Base-by-base conservation (phyloP, 2,113 vertebrate species). In the Rafetus swinhoei region DNA sequence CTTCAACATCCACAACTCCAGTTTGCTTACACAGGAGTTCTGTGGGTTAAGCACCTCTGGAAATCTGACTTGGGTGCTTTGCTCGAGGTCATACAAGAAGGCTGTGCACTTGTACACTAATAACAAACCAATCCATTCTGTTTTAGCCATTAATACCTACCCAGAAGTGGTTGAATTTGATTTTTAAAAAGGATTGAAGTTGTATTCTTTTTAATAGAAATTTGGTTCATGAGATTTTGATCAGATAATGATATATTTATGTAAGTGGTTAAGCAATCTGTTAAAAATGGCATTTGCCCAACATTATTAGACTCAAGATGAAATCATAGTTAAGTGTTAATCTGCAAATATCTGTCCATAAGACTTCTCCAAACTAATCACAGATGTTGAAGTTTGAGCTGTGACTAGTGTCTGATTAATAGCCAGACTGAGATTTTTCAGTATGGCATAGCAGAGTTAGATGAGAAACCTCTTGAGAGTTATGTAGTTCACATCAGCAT, bases 301-400 rank as follows among this genome's bases (percentile, higher is more conserved):
- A 25, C 53, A 2, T 15, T 83, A 11, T 87, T 81, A 45, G 27
- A 9, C 83, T 16, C 62, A 39, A 94, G 35, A 80, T 90, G 79
- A 89, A 50, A 69, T 69, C 62, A 62, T 62, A 69, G 32, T 69
- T 4, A 4, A 0, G 2, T 18, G 21, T 0, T 55, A 81, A 87
- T 82, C 3, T 59, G 69, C 14, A 9, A 57, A 52, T 83, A 7
- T 45, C 8, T 0, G 0, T 72, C 88, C 19, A 8, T n/a, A 18
- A 72, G 55, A 27, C 7, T 77, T 82, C n/a, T 72, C 79, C 12
- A 39, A 54, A 52, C 54, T 39, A 57, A 79, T 56, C 16, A 9
- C 32, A 69, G 32, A n/a, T 69, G 62, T 35, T 0, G 1, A 89
- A 76, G 32, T n/a, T 85, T 85, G 39, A n/a, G 22, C 5, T 77